Base-by-base conservation (phyloP, 2,113 vertebrate genomes). In the Smithornis capensis region DNA sequence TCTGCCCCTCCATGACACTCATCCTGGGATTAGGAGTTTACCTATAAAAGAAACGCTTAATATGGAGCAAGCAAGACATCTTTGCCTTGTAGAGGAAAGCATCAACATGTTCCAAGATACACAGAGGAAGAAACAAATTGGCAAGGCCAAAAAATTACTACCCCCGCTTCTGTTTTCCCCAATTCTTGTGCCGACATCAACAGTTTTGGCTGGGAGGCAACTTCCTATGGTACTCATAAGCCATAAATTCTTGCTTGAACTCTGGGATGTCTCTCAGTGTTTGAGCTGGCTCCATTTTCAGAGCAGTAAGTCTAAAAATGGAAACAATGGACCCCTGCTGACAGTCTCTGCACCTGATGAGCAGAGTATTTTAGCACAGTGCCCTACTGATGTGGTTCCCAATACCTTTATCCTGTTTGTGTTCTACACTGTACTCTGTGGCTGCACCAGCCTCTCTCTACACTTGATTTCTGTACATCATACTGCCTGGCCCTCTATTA, bases 121-220 rank as follows among this genome's bases (percentile, higher is more conserved):
- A 49, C 3, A 83, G 27, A 71, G 4, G 14, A 70, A 57, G 18
- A 88, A 79, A 29, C 0, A 49, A 52, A 76, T 19, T 37, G 40
- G 4, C 24, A 76, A 70, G 64, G 24, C 12, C 7, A 76, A 67
- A 44, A 37, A 19, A 7, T 68, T 21, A 6, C 14, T 38, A 4
- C 5, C 7, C 3, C 10, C 0, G 3, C 44, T 35, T 79, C 38
- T 52, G 5, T 67, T 70, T 87, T 4, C 17, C 23, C 18, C 19
- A 56, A 3, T 7, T 40, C 1, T 0, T 40, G 14, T 37, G 13
- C 22, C n/a, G 49, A 25, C 9, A 25, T 12, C 49, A 57, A 12
- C 23, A 10, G 10, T 38, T 91, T 87, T 69, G 38, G 1, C 37
- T 67, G 35, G 42, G 44, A 77, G 77, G 38, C 22, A 71, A 29